phyloP scores from a whole-genome alignment of 1,140 invertebrate genomes.

The Babylonia areolata region DNA sequence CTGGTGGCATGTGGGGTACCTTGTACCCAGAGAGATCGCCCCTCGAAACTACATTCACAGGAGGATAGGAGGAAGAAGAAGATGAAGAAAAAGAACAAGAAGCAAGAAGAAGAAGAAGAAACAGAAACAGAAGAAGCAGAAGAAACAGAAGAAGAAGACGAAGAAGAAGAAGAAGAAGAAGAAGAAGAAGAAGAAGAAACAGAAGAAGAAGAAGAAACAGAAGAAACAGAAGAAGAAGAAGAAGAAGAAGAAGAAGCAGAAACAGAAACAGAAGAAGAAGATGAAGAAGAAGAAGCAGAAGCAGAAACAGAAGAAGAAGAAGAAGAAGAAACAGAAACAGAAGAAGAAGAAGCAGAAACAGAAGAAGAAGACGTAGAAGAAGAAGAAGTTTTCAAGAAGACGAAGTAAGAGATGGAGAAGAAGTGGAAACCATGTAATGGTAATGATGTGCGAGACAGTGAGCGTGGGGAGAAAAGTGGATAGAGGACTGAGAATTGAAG shows the following conservation, averaged over 20 bases:
- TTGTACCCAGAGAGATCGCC: too few species aligned
- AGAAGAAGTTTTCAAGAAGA: background rate
- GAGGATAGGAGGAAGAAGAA: too few species aligned
- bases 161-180: background rate
- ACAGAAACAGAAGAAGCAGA: slow-evolving; percentile 3
- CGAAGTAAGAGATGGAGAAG: background rate
- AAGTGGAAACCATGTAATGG: too few species aligned
- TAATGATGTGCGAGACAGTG: too few species aligned
- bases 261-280: background rate
- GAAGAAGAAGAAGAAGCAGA: background rate
- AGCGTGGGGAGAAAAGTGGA: too few species aligned
- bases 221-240: too few species aligned
- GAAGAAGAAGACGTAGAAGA: background rate
- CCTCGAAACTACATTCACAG: too few species aligned
- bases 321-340: background rate
- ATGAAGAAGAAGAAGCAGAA: background rate
- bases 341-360: background rate
- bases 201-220: background rate
- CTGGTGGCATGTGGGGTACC: too few species aligned
- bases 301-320: background rate
- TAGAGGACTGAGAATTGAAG: too few species aligned
- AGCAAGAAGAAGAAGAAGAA: too few species aligned
- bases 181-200: background rate
- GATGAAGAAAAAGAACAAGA: too few species aligned
- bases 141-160: background rate